These are phyloP conservation scores for Amiota minor DNA, from an alignment of 2,888 invertebrate genomes.

Conservation along the genomic window DNA sequence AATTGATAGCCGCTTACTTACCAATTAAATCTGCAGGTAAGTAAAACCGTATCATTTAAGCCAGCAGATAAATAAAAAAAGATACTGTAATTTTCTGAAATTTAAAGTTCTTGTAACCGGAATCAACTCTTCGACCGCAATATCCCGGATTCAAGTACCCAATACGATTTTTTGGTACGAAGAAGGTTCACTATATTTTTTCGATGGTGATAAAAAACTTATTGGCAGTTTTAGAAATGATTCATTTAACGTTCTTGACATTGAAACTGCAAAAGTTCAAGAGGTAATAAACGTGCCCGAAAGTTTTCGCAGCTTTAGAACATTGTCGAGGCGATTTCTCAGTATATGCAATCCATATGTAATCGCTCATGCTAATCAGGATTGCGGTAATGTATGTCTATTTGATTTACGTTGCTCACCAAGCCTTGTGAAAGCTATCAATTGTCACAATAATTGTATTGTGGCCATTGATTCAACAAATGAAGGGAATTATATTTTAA, in stretches of 20 bases:
- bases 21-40: background rate
- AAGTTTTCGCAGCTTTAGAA: background rate
- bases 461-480: background rate
- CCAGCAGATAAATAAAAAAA: too few relatives aligned
- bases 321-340: background rate
- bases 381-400: background rate
- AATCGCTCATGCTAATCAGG: background rate
- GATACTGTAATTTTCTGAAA: too few relatives aligned
- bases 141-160: background rate
- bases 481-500: conserved; percentile 9
- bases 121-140: background rate
- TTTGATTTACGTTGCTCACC: background rate
- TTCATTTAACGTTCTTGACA: background rate
- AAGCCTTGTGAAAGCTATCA: background rate
- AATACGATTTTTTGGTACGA: too few relatives aligned
- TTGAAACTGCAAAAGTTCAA: background rate
- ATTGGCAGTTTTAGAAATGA: background rate
- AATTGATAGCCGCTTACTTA: background rate
- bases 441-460: background rate
- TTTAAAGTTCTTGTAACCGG: too few relatives aligned
- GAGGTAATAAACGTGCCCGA: background rate
- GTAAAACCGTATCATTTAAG: background rate
- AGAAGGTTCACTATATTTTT: conserved; percentile 8
- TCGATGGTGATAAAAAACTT: background rate
- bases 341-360: background rate